These are phyloP conservation scores for Hassar affinis DNA, from an alignment of 2,113 vertebrate genomes.

Conservation along the genomic window DNA sequence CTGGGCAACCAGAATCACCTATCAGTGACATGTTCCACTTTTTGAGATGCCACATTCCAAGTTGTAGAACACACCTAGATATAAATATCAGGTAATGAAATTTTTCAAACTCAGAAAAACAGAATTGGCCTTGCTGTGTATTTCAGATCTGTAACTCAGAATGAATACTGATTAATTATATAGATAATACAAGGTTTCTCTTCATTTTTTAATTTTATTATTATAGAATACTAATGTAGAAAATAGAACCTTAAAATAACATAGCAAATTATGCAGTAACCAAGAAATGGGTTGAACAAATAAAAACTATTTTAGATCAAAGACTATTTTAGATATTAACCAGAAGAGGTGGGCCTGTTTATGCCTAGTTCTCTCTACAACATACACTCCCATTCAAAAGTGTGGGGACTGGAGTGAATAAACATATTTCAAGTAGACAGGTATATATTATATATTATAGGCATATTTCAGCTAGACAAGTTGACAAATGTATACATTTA, in stretches of 20 bases:
- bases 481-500: neutral
- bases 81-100: too few relatives aligned
- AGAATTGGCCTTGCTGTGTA: too few relatives aligned
- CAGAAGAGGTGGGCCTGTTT: neutral
- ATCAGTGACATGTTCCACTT: too few relatives aligned
- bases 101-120: too few relatives aligned
- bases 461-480: too few relatives aligned
- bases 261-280: neutral
- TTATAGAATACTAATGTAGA: neutral
- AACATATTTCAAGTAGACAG: neutral
- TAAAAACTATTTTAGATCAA: neutral
- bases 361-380: neutral
- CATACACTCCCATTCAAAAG: neutral
- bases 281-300: neutral
- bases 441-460: too few relatives aligned
- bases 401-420: neutral
- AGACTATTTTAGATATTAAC: too few relatives aligned
- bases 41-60: too few relatives aligned
- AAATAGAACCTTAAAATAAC: neutral
- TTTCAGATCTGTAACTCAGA: too few relatives aligned
- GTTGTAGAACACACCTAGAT: too few relatives aligned
- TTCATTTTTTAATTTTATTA: neutral
- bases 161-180: too few relatives aligned
- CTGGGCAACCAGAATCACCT: too few relatives aligned
- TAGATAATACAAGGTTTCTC: neutral